phyloP scores from a whole-genome alignment of 2,888 invertebrate genomes.

The Spisula subtruncata region DNA sequence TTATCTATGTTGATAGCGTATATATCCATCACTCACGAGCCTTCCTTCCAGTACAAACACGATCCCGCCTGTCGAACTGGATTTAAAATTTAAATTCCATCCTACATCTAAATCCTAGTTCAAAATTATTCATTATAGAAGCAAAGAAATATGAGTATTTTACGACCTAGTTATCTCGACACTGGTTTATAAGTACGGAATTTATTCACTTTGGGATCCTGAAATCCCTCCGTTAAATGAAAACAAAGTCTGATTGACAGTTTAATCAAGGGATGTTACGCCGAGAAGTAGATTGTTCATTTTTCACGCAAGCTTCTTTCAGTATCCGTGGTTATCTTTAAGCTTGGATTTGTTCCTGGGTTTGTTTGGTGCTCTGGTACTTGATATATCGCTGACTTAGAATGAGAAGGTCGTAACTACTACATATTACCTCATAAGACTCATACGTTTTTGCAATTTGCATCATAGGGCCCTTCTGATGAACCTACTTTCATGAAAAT shows the following conservation, averaged over 20 bases:
- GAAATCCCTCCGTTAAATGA: not conserved
- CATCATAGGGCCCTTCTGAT: too few relatives aligned
- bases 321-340: not conserved
- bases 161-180: conserved; percentile 1
- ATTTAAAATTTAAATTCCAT: not conserved
- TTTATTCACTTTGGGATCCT: not conserved
- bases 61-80: not conserved
- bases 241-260: conserved; percentile 4
- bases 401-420: too few relatives aligned
- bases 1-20: not conserved
- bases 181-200: not conserved
- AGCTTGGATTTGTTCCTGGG: too few relatives aligned
- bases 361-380: too few relatives aligned
- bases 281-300: not conserved
- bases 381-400: too few relatives aligned
- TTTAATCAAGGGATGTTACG: not conserved
- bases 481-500: too few relatives aligned
- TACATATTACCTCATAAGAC: too few relatives aligned
- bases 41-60: not conserved
- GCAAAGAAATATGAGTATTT: conserved; percentile 9
- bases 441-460: too few relatives aligned
- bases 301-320: not conserved
- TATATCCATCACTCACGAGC: not conserved
- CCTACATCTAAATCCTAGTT: not conserved
- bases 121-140: conserved; percentile 19